These are phyloP conservation scores for Prunella fulvescens DNA, from an alignment of 2,113 vertebrate genomes.

Conservation along the genomic window DNA sequence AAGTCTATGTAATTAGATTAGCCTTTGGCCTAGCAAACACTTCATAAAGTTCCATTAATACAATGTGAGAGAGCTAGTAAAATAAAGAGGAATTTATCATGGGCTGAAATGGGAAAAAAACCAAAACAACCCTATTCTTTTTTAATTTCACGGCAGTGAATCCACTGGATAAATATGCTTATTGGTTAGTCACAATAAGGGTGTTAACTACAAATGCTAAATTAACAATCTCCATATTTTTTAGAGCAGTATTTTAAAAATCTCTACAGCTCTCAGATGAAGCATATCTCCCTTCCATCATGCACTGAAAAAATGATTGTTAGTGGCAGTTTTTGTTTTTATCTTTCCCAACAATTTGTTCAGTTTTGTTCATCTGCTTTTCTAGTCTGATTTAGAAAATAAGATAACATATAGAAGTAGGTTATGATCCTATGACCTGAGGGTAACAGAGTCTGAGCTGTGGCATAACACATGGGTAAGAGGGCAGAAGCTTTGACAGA, in stretches of 20 bases:
- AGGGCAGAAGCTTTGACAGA: background rate
- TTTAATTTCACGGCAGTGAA: background rate
- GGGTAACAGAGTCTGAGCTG: background rate
- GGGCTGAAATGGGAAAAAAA: background rate
- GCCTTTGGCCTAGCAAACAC: conserved; percentile 38
- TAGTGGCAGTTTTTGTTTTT: conserved; percentile 6
- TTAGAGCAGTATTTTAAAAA: background rate
- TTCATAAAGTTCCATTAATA: conserved; percentile 39
- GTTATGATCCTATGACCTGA: background rate
- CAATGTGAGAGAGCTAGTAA: background rate
- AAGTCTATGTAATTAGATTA: conserved; percentile 60
- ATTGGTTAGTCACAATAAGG: background rate
- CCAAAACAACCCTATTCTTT: background rate
- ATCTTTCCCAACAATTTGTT: background rate
- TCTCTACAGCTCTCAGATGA: background rate
- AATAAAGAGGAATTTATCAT: conserved; percentile 25
- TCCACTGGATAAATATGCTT: background rate
- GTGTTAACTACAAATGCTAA: background rate
- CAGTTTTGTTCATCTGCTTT: background rate
- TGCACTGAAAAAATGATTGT: background rate
- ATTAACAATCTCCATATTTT: background rate
- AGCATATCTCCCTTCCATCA: background rate
- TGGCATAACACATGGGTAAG: background rate
- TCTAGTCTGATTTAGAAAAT: background rate
- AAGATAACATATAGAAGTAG: background rate